These are phyloP conservation scores for Aspidiotus rigidus DNA, from an alignment of 2,888 invertebrate genomes.

Conservation along the genomic window DNA sequence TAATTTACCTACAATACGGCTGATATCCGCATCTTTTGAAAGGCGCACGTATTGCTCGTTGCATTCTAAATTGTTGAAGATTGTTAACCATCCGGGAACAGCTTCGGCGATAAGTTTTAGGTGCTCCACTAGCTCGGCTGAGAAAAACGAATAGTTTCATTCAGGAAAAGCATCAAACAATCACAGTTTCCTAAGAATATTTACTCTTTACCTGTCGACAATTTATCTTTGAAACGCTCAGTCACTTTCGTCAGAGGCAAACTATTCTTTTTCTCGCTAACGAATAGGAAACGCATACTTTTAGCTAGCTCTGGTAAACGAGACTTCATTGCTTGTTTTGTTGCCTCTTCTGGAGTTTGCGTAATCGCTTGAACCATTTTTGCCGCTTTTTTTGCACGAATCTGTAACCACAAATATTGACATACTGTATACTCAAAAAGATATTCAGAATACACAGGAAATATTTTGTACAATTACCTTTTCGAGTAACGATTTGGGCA, in stretches of 20 bases:
- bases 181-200: no score
- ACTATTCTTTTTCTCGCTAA: constrained; percentile 78
- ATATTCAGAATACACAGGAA: background rate
- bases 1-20: background rate
- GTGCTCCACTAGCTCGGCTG: background rate
- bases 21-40: background rate
- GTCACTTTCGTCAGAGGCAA: constrained; percentile 45
- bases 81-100: background rate
- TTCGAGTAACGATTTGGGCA: constrained; percentile 71
- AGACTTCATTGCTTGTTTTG: constrained; percentile 62
- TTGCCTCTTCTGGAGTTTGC: constrained; percentile 59
- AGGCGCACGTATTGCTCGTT: background rate
- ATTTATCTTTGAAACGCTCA: background rate
- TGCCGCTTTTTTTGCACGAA: constrained; percentile 79
- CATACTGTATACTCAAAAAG: background rate
- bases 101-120: background rate
- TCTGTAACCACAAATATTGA: constrained; percentile 43
- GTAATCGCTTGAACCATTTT: constrained; percentile 77
- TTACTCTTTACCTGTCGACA: background rate
- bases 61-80: background rate
- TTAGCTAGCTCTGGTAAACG: constrained; percentile 76
- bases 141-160: no score
- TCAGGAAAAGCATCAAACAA: no score
- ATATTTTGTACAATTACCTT: constrained; percentile 46
- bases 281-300: constrained; percentile 73